A percentile compares a stretch with the other conserved stretches of the same genome.
Evolutionary conservation across 2,888 invertebrate genomes (phyloP).

Genomic region (Drosophila ustulata): DNA sequence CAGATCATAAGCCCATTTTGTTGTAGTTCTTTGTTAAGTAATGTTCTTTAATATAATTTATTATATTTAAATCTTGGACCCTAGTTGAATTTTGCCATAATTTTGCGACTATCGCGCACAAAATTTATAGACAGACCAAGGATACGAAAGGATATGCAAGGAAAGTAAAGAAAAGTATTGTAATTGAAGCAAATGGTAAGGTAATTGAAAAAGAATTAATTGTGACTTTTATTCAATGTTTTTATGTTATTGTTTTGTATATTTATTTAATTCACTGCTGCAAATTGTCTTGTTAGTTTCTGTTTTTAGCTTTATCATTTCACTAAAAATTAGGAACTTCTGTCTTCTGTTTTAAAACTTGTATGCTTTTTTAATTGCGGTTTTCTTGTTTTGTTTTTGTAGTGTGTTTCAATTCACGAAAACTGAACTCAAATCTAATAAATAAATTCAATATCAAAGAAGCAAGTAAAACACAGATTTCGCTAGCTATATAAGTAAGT

Average conservation of each 20-base stretch:
- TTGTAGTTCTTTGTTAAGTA: slow-evolving; percentile 15
- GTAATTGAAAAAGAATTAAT: slow-evolving; percentile 24
- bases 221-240: slow-evolving; percentile 1
- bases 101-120: slow-evolving; percentile 57
- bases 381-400: slow-evolving; percentile 2
- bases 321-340: slow-evolving; percentile 81
- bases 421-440: slow-evolving; percentile 49
- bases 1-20: slow-evolving; percentile 44
- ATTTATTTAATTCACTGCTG: slow-evolving; percentile 71
- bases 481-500: slow-evolving; percentile 67
- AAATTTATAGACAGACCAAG: slow-evolving; percentile 61
- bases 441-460: slow-evolving; percentile 56
- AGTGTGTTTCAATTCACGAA: slow-evolving; percentile 39
- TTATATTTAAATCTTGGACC: slow-evolving; percentile 81
- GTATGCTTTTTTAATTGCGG: slow-evolving; percentile 38
- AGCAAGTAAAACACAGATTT: slow-evolving; percentile 69
- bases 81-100: slow-evolving; percentile 79
- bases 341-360: slow-evolving; percentile 72
- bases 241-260: slow-evolving; percentile 38
- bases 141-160: slow-evolving; percentile 44
- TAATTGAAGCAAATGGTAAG: slow-evolving; percentile 39
- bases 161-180: slow-evolving; percentile 41
- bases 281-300: slow-evolving; percentile 62
- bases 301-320: slow-evolving; percentile 63
- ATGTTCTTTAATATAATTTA: slow-evolving; percentile 54